A percentile compares a stretch with the other conserved stretches of the same genome.
Evolutionary conservation across 1,140 invertebrate genomes (phyloP).

Genomic region (Drosophila busckii): DNA sequence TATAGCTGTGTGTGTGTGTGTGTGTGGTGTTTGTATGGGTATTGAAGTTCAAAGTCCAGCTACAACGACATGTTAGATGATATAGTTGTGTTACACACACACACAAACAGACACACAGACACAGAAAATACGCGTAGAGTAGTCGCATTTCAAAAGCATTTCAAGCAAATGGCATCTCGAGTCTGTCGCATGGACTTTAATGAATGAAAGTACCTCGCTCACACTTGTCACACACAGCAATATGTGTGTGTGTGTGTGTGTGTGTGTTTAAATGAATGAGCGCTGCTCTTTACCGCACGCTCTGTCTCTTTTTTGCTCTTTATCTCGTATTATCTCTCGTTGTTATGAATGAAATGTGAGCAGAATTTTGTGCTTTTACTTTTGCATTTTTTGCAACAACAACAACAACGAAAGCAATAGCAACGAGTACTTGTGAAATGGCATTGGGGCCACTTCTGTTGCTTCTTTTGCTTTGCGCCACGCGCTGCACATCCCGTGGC

Average conservation of each 20-base stretch:
- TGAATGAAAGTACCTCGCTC: constrained; percentile 57
- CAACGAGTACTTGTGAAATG: too few species aligned
- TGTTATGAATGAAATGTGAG: constrained; percentile 62
- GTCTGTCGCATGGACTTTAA: constrained; percentile 43
- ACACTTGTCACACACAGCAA: background rate
- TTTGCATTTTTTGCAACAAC: constrained; percentile 17
- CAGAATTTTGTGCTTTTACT: constrained; percentile 23
- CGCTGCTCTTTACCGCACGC: background rate
- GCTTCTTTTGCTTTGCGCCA: too few species aligned
- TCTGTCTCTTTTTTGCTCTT: background rate
- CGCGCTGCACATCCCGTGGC: too few species aligned
- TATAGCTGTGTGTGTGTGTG: background rate
- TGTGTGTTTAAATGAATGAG: constrained; percentile 42
- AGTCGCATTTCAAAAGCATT: constrained; percentile 2
- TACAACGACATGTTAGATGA: background rate
- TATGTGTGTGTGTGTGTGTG: background rate
- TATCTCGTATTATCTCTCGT: constrained; percentile 8
- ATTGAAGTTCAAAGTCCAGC: constrained; percentile 29
- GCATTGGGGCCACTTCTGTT: too few species aligned
- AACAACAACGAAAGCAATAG: too few species aligned
- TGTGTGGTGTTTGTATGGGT: constrained; percentile 2
- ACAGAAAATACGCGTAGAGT: constrained; percentile 1
- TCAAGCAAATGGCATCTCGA: constrained; percentile 16
- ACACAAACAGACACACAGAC: background rate
- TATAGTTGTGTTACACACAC: constrained; percentile 10